Conservation (phyloP, 2,113 vertebrate genomes). For the Lontra canadensis region DNA sequence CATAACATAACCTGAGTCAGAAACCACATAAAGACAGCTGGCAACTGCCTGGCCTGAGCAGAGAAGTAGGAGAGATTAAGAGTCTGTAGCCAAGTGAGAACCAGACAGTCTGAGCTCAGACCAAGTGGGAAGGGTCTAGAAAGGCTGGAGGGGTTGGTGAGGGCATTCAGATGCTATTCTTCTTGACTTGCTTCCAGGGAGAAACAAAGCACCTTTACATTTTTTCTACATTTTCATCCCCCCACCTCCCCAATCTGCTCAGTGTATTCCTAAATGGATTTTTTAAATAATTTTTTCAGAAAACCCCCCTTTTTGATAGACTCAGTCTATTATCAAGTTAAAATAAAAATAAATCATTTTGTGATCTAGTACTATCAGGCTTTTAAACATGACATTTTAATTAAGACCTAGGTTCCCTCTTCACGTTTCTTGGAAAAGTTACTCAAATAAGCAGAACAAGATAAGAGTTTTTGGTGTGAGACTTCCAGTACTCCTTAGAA, state of each 20-base stretch:
- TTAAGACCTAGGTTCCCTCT: not conserved
- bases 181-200: not conserved
- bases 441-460: not conserved
- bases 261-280: not conserved
- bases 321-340: not conserved
- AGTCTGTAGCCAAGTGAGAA: not conserved
- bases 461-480: not conserved
- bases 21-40: not conserved
- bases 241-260: not conserved
- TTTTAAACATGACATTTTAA: not conserved
- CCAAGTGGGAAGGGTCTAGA: not conserved
- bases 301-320: not conserved
- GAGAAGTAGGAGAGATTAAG: not conserved
- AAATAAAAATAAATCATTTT: conserved; percentile 24
- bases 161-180: not conserved
- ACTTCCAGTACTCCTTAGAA: not conserved
- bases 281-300: not conserved
- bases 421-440: not conserved
- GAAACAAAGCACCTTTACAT: not conserved
- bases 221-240: not conserved
- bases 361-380: not conserved
- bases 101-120: not conserved
- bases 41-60: not conserved
- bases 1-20: not conserved
- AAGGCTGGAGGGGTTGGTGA: rapidly evolving